A percentile compares a stretch with the other conserved stretches of the same genome.
These are phyloP conservation scores for Phymastichus coffea DNA, from an alignment of 1,140 invertebrate genomes.

Conservation along the genomic window DNA sequence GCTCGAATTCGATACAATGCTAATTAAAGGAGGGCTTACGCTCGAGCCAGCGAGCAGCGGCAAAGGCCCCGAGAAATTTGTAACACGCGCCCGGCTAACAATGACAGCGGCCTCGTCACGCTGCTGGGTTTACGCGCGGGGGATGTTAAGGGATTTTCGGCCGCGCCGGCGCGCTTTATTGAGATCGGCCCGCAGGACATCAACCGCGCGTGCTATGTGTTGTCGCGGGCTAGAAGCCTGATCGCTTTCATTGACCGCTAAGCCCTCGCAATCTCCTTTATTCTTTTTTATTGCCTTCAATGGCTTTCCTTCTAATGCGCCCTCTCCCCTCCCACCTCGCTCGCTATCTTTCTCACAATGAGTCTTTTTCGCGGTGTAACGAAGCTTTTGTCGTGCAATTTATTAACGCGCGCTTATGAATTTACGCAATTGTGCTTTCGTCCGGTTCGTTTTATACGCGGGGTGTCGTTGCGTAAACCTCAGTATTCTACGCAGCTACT, in stretches of 20 bases:
- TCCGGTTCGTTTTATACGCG: no score
- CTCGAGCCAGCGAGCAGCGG: slow-evolving; percentile 41
- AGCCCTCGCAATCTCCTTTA: background rate
- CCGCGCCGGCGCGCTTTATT: slow-evolving; percentile 14
- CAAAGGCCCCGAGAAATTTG: slow-evolving; percentile 41
- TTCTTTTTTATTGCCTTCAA: no score
- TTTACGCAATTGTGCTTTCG: no score
- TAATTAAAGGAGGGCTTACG: slow-evolving; percentile 49
- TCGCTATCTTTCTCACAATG: no score
- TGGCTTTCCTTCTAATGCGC: background rate
- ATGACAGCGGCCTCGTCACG: slow-evolving; percentile 38
- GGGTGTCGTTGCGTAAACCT: no score
- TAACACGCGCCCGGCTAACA: slow-evolving; percentile 46
- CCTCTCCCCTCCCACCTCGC: background rate
- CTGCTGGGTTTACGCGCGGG: background rate
- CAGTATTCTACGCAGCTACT: no score
- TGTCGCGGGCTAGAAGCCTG: background rate
- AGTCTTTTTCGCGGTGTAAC: no score
- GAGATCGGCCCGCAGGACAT: background rate
- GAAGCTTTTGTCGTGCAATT: background rate
- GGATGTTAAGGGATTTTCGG: background rate
- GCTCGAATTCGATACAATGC: slow-evolving; percentile 44
- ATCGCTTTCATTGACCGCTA: background rate
- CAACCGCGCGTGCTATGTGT: background rate
- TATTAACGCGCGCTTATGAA: background rate